These are phyloP conservation scores for Sebastes hubbsi DNA, from an alignment of 2,797 vertebrate genomes.

Conservation along the genomic window DNA sequence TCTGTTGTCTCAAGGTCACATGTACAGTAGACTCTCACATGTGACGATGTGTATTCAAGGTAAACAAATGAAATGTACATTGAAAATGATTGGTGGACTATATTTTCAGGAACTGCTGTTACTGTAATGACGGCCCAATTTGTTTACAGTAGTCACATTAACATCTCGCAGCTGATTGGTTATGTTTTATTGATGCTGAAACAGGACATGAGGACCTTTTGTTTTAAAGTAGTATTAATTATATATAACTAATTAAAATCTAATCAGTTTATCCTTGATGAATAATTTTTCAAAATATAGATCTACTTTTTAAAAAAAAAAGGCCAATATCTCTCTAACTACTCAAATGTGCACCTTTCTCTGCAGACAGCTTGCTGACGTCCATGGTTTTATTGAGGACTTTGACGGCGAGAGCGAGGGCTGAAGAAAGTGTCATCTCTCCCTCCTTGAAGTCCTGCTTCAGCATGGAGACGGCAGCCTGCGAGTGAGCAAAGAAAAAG, in stretches of 20 bases:
- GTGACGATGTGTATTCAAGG: background rate
- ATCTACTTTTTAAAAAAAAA: background rate
- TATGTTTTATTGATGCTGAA: background rate
- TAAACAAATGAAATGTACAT: background rate
- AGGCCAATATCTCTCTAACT: background rate
- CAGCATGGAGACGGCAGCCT: constrained; percentile 96
- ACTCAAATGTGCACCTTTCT: constrained; percentile 85
- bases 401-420: constrained; percentile 91
- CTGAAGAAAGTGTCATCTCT: constrained; percentile 90
- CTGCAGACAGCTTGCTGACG: constrained; percentile 94
- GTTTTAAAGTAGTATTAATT: background rate
- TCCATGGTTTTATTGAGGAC: constrained; percentile 97
- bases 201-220: too few relatives aligned
- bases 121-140: background rate
- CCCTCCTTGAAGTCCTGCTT: constrained; percentile 97
- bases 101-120: background rate
- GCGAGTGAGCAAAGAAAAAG: background rate
- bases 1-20: background rate
- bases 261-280: too few relatives aligned
- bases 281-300: background rate
- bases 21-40: background rate
- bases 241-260: too few relatives aligned
- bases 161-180: background rate
- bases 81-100: background rate
- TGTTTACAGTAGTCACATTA: background rate